Evolutionary conservation across 2,113 vertebrate genomes (phyloP).

Genomic region (Psophia crepitans): DNA sequence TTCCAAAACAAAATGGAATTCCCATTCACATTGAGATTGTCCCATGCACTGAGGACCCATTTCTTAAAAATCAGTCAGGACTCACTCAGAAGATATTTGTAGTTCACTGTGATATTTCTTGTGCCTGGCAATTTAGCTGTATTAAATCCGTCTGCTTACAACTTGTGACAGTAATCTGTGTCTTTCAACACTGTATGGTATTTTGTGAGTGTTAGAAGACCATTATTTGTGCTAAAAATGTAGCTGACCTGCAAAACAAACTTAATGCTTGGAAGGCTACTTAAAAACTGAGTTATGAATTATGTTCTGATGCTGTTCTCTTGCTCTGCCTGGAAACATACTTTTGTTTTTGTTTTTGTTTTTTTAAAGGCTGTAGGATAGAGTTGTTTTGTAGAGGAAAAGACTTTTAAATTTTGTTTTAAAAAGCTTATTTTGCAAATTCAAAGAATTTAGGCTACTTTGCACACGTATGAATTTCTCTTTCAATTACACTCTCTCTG

Average conservation of each 20-base stretch:
- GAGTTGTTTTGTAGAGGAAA: neutral
- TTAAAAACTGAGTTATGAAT: neutral
- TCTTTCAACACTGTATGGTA: neutral
- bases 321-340: neutral
- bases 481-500: neutral
- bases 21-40: neutral
- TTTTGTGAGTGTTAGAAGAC: neutral
- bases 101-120: neutral
- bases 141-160: neutral
- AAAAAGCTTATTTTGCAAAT: neutral
- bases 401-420: neutral
- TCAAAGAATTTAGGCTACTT: neutral
- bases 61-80: neutral
- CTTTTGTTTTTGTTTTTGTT: no score
- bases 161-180: neutral
- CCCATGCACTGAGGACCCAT: neutral
- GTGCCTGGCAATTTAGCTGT: neutral
- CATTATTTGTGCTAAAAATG: neutral
- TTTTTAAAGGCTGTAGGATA: neutral
- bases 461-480: neutral
- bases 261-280: neutral
- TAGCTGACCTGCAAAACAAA: neutral
- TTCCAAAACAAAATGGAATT: neutral
- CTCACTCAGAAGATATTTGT: neutral
- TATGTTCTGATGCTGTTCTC: neutral